phyloP scores from a whole-genome alignment of 2,113 vertebrate species.

The Pelusios castaneus region DNA sequence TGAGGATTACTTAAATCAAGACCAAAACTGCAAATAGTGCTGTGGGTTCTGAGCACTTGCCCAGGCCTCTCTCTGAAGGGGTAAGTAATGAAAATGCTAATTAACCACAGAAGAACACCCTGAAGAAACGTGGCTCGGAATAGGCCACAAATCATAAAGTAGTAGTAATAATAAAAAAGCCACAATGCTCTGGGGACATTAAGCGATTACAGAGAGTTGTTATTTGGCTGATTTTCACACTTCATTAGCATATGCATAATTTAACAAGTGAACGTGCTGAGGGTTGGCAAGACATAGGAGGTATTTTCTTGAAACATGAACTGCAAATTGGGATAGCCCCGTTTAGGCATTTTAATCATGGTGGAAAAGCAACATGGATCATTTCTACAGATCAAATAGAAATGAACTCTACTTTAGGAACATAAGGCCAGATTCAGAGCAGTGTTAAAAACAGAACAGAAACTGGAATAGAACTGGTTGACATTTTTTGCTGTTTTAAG shows the following conservation, averaged over 20 bases:
- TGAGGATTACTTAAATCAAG: constrained; percentile 43
- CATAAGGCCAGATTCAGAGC: fast-evolving
- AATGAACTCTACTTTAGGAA: not conserved
- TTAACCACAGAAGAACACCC: constrained; percentile 86
- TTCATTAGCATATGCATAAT: constrained; percentile 88
- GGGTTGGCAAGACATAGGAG: constrained; percentile 75
- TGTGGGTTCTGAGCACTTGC: constrained; percentile 37
- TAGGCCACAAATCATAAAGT: constrained; percentile 77
- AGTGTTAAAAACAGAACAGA: not conserved
- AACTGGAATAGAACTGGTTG: too few relatives aligned
- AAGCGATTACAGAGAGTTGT: constrained; percentile 80
- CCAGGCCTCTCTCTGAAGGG: constrained; percentile 67
- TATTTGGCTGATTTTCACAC: constrained; percentile 86
- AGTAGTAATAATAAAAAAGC: constrained; percentile 63
- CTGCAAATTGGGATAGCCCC: constrained; percentile 71
- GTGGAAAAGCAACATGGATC: constrained; percentile 38
- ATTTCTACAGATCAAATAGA: not conserved
- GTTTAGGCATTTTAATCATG: constrained; percentile 42
- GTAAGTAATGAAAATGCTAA: constrained; percentile 82
- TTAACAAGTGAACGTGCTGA: constrained; percentile 79
- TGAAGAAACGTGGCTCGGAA: constrained; percentile 78
- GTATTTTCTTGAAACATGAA: constrained; percentile 65
- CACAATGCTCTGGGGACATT: constrained; percentile 77
- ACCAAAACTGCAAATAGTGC: constrained; percentile 51
- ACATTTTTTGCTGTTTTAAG: not conserved